Evolutionary conservation across 2,113 vertebrate genomes (phyloP), one percentile per base, ranked within the genome.

Genomic region (Glareola pratincola): DNA sequence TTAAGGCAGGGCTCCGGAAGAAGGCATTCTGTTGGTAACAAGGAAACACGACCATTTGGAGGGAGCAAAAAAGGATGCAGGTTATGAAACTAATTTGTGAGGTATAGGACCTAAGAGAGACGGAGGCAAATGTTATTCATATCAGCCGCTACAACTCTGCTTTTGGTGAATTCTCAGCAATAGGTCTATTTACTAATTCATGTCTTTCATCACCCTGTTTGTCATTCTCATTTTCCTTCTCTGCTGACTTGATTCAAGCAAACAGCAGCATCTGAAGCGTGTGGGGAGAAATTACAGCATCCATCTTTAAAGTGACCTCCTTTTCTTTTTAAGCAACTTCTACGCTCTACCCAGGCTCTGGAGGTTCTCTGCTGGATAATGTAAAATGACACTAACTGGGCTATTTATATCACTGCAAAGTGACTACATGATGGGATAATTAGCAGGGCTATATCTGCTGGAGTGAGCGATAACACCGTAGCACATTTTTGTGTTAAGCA

Each of bases 361-460:
- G 62, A 91, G 54, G 57, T 67, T 96, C 81, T 91, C 62, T 74
- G 43, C 53, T 94, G 66, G 72, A 71, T 85, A 88, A 82, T 93
- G 84, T 59, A 87, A 90, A 96, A 91, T 59, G 67, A 91, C 91
- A 96, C 57, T 83, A 83, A 91, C 95, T 59, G 74, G 51, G 62
- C 84, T 95, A 85, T 95, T 96, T 96, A 88, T 96, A 90, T 90
- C 74, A 21, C 76, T 89, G 69, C 66, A 68, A 82, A 93, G 57
- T 76, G 90, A 92, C 84, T 88, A 89, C 85, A 88, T 67, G 87
- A 90, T 80, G 87, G 89, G 74, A 88, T 96, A 97, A 97, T 96
- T 96, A 96, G 77, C 53, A 89, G 41, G 47, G 63, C 37, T 79
- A 0, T 85, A 77, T 88, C 84, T 91, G 89, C 69, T 88, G 77